A percentile compares a stretch with the other conserved stretches of the same genome.
Evolutionary conservation across 2,113 vertebrate genomes (phyloP).

Genomic region (Pseudopodoces humilis): DNA sequence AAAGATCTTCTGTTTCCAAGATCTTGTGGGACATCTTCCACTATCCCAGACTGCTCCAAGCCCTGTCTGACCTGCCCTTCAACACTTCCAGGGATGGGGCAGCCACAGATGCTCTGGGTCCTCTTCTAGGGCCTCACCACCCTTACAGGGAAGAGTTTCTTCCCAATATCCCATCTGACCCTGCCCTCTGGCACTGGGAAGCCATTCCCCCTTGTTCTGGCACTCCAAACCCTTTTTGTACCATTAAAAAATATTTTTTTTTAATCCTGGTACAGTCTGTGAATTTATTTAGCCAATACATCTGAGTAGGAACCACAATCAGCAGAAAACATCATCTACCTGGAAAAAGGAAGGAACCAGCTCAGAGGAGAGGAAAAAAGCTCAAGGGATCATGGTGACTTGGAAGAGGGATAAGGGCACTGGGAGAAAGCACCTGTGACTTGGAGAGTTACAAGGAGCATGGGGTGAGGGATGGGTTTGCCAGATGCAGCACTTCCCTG

Average conservation of each 20-base stretch:
- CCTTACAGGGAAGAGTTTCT: background rate
- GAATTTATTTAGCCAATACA: background rate
- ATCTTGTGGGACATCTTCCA: background rate
- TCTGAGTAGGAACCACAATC: background rate
- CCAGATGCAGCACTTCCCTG: background rate
- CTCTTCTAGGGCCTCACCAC: background rate
- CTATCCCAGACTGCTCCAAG: accelerated
- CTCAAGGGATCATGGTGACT: background rate
- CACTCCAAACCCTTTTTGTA: background rate
- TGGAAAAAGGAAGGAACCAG: background rate
- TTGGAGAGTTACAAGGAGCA: background rate
- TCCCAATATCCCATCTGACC: background rate
- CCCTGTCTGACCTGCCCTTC: background rate
- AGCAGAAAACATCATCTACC: background rate
- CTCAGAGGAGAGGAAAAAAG: background rate
- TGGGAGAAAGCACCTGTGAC: background rate
- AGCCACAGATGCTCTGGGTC: background rate
- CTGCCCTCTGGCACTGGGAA: background rate
- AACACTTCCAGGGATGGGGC: background rate
- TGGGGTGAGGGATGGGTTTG: background rate
- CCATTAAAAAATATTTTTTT: background rate
- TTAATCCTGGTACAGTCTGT: background rate
- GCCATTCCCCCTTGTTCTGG: background rate
- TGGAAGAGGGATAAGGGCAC: background rate
- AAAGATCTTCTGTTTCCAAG: background rate